Evolutionary conservation across 2,888 invertebrate genomes (phyloP), one percentile per base, ranked within the genome.

Genomic region (Drosophila kambysellisi): DNA sequence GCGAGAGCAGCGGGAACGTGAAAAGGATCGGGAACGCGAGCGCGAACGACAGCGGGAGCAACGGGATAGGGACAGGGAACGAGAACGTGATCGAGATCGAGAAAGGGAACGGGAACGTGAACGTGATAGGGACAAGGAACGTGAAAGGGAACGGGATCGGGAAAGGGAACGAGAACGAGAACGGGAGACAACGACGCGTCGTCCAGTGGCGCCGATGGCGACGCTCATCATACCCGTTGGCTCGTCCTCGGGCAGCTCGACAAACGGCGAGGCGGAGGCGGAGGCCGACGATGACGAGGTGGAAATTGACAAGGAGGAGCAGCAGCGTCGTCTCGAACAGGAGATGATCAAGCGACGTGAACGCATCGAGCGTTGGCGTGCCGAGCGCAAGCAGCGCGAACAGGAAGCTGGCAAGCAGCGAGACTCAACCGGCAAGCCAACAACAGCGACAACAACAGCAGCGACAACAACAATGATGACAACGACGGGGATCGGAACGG

Each of bases 301-400:
- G 15, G 94, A 94, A 65, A 93, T 94, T 35, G 95, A 95, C 32
- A 91, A 97, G 95, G 98, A 98, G 93, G 97, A 97, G 91, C 98
- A 98, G 91, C 97, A 98, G 91, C 96, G 96, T 82, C 95, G 97
- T 35, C 93, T 99, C 35, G 99, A 99, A 93, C 94, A 96, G 25
- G 99, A 99, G 94, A 99, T 99, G 99, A 98, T 97, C 90, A 98
- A 98, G 92, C 95, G 99, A 6, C 94, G 99, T 2, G 99, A 99
- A 86, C 95, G 99, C 60, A 99, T 99, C 76, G 99, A 99, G 93
- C 95, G 98, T 61, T 99, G 99, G 99, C 94, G 99, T 53, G 97
- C 98, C 0, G 98, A 99, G 87, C 95, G 98, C 17, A 98, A 98
- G 92, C 96, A 97, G 79, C 97, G 96, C 88, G 97, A 97, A 91